phyloP scores from a whole-genome alignment of 1,140 invertebrate species.

The Vanessa atalanta region DNA sequence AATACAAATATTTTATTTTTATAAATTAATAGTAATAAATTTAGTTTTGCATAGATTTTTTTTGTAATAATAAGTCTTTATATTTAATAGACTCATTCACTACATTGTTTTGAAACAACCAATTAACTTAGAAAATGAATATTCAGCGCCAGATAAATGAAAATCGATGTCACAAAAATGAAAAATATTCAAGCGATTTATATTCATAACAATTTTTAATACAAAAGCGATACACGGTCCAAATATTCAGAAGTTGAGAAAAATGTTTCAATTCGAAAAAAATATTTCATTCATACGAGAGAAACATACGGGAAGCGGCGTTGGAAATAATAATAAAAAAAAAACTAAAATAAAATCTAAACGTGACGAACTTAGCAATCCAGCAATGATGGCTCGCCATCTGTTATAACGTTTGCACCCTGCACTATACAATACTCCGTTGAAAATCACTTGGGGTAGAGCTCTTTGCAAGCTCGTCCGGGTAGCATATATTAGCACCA shows the following conservation, averaged over 20 bases:
- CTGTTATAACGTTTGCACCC: conserved; percentile 3
- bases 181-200: not conserved
- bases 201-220: conserved; percentile 19
- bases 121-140: too few relatives aligned
- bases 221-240: conserved; percentile 18
- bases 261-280: conserved; percentile 20
- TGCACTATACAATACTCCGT: not conserved
- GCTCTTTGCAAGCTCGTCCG: too few relatives aligned
- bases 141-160: not conserved
- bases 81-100: too few relatives aligned
- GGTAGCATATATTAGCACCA: too few relatives aligned
- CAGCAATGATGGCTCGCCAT: conserved; percentile 24
- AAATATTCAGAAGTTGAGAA: conserved; percentile 20
- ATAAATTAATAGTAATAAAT: too few relatives aligned
- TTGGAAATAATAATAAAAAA: not conserved
- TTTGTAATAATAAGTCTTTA: too few relatives aligned
- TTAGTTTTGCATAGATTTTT: too few relatives aligned
- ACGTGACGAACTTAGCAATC: not conserved
- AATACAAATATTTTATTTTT: too few relatives aligned
- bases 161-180: not conserved
- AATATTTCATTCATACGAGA: conserved; percentile 9
- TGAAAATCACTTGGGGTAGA: too few relatives aligned
- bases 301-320: conserved; percentile 31
- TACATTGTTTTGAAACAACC: too few relatives aligned
- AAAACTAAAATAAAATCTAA: conserved; percentile 24